Base-by-base conservation (phyloP, 2,797 vertebrate genomes). In the Leptoclinus maculatus region DNA sequence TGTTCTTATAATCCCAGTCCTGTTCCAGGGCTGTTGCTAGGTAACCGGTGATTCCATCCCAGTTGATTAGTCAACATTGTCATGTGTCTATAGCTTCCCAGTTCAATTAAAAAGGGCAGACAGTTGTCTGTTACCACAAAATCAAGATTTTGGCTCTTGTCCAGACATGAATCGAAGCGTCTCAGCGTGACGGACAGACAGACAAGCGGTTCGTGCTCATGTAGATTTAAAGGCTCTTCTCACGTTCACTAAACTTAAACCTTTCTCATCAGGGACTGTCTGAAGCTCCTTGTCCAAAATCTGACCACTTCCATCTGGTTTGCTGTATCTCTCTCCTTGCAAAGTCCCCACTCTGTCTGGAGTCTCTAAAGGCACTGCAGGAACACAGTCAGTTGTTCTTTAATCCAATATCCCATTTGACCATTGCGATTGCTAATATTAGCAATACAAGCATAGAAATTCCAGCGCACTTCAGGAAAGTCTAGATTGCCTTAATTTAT, bases 21-120 rank as follows among this genome's bases (percentile, higher is more conserved):
- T 79, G 36, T 36, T 71, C 54, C 43, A 76, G 41, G 60, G 17
- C 75, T 80, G 86, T 84, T 87, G 79, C 87, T 79, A 85, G 79
- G 84, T 85, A 82, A 87, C 79, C 9, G 0, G 16, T 71, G 66
- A 78, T 82, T 82, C 38, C 72, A 53, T 79, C 54, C 43, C 43
- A 58, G 53, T 45, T 56, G 29, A 80, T 84, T 49, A 69, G 69
- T 10, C 68, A 21, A 86, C 43, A 57, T 58, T 63, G 19, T 77
- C 17, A 36, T 65, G 64, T 62, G 51, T 81, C 47, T 79, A 56
- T 57, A 66, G 71, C 47, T 57, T 81, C 49, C 66, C 41, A 76
- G 59, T 78, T 75, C 63, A 71, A 29, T n/a, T 77, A 66, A 78
- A 69, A 88, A 49, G 45, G 29, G 34, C 25, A 71, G 71, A 76